Evolutionary conservation across 2,113 vertebrate species (phyloP), one percentile per base, ranked within the genome.

Genomic region (Platycercus adscitus): DNA sequence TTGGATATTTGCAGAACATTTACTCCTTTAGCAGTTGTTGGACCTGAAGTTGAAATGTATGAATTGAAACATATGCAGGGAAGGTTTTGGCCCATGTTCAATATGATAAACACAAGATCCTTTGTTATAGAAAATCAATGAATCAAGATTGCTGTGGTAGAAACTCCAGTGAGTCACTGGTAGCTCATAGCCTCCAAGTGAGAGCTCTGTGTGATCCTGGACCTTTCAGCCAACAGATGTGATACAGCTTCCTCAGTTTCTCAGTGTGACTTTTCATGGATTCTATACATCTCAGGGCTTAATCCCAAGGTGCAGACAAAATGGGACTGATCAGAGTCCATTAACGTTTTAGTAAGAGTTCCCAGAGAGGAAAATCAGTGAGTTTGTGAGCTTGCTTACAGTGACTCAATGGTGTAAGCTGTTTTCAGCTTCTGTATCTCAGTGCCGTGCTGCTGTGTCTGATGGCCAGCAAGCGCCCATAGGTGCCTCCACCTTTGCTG

Each of bases 161-260:
- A 39, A 65, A 35, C 14, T 37, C 58, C n/a, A 17, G 25, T 23
- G 49, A 64, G 56, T 39, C 29, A 23, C 16, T 33, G 20, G 44
- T 56, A 50, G 35, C 64, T 83, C 39, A 4, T 47, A 49, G n/a
- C 14, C 39, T n/a, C 29, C 0, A 1, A 25, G 25, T 0, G 0
- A 72, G 58, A 52, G 8, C 64, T 58, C 37, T 47, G 11, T 1
- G 17, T 35, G 37, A 23, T 78, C 20, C 25, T 11, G 6, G 44
- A 20, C n/a, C 79, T 72, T 78, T 88, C 50, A 23, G 58, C 47
- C 65, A 23, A 11, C 3, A 3, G 58, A 24, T 65, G 21, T 19
- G 28, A 35, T 60, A 23, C 0, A 2, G 17, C 20, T 31, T 28
- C 46, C 58, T 78, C 29, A 52, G 35, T 31, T 80, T 50, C 31